Evolutionary conservation across 2,113 vertebrate species (phyloP).

Genomic region (Vombatus ursinus): DNA sequence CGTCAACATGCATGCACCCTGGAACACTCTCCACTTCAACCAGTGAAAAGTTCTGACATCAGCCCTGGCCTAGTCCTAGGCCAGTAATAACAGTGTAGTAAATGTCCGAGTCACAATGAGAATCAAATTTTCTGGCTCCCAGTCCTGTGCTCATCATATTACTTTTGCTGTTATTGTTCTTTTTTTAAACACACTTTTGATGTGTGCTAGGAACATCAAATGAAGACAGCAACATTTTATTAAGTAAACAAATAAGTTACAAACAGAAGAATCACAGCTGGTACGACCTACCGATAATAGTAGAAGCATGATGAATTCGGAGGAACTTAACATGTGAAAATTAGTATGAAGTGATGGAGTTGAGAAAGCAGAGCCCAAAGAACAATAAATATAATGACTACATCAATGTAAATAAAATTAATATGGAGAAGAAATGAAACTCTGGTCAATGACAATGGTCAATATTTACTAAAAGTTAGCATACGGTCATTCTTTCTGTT

Average conservation of each 20-base stretch:
- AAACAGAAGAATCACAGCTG: neutral
- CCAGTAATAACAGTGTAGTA: neutral
- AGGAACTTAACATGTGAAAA: neutral
- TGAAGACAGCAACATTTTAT: neutral
- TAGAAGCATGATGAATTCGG: neutral
- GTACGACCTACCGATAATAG: neutral
- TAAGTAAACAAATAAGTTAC: neutral
- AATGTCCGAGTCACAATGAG: neutral
- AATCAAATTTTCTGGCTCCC: neutral
- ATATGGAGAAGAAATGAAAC: neutral
- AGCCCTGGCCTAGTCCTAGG: neutral
- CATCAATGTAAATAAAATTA: neutral
- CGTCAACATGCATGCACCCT: neutral
- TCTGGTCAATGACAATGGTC: neutral
- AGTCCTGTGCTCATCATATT: neutral
- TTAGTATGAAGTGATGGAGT: neutral
- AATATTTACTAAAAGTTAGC: neutral
- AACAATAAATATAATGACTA: neutral
- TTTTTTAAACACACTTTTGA: neutral
- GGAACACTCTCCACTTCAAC: neutral
- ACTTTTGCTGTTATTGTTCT: neutral
- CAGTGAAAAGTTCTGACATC: neutral
- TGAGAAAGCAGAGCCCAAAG: neutral
- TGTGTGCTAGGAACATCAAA: constrained; percentile 22
- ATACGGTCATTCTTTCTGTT: neutral